A percentile compares a stretch with the other conserved stretches of the same genome.
phyloP scores from a whole-genome alignment of 2,888 invertebrate species.

The Megalurothrips usitatus region DNA sequence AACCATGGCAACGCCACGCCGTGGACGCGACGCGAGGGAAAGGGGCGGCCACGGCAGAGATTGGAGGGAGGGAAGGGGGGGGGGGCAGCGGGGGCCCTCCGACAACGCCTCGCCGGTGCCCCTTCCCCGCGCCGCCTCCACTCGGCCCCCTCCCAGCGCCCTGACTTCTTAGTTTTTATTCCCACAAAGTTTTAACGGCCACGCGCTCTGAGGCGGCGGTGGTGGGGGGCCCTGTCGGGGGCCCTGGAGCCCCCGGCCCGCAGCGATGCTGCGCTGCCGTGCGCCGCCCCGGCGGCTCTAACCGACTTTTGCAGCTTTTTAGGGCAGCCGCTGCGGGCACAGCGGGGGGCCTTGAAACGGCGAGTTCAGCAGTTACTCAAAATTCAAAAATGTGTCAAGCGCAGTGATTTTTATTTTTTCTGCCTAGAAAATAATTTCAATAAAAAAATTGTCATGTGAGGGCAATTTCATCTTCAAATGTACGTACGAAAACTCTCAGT shows the following conservation, averaged over 20 bases:
- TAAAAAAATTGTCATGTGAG: no score
- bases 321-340: neutral
- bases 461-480: no score
- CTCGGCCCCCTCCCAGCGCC: neutral
- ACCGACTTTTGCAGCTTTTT: neutral
- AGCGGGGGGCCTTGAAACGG: neutral
- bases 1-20: neutral
- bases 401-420: no score
- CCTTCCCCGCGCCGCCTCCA: neutral
- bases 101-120: neutral
- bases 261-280: no score
- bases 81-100: neutral
- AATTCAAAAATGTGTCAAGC: no score
- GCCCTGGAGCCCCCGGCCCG: neutral
- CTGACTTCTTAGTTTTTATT: conserved; percentile 17
- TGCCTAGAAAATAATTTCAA: no score
- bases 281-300: no score
- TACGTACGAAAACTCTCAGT: no score
- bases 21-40: neutral
- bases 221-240: neutral
- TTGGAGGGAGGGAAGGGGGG: neutral
- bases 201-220: neutral
- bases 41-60: neutral
- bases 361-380: neutral
- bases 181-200: conserved; percentile 24